phyloP scores from a whole-genome alignment of 2,888 invertebrate species.

The Alloscopus bannaensis region DNA sequence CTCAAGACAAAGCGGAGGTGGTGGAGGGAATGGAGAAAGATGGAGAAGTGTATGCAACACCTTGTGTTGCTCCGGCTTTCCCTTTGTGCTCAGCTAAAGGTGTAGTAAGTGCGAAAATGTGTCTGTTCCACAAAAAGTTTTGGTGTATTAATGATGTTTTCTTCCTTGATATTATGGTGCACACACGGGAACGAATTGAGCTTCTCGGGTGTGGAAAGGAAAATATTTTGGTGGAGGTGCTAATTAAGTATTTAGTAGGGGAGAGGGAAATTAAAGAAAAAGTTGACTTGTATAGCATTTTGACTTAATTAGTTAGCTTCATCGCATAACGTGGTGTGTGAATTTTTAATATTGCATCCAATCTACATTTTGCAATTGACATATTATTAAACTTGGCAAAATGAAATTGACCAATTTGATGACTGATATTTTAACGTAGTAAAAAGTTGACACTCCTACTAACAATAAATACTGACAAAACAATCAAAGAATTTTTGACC shows the following conservation, averaged over 20 bases:
- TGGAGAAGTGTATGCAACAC: background rate
- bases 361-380: too few relatives aligned
- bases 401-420: too few relatives aligned
- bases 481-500: too few relatives aligned
- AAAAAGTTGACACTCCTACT: too few relatives aligned
- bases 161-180: background rate
- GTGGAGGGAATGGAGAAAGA: background rate
- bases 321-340: too few relatives aligned
- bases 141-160: conserved; percentile 29
- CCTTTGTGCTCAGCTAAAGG: too few relatives aligned
- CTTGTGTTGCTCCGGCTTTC: conserved; percentile 1
- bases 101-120: conserved; percentile 28
- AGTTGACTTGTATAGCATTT: too few relatives aligned
- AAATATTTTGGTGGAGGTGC: conserved; percentile 27
- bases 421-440: too few relatives aligned
- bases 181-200: background rate
- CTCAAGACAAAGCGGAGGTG: background rate
- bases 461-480: too few relatives aligned
- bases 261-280: conserved; percentile 49
- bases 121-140: conserved; percentile 17
- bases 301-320: too few relatives aligned
- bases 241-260: conserved; percentile 65
- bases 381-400: too few relatives aligned
- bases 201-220: conserved; percentile 8
- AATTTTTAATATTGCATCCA: too few relatives aligned